Evolutionary conservation across 2,113 vertebrate species (phyloP).

Genomic region (Phoxinus phoxinus): DNA sequence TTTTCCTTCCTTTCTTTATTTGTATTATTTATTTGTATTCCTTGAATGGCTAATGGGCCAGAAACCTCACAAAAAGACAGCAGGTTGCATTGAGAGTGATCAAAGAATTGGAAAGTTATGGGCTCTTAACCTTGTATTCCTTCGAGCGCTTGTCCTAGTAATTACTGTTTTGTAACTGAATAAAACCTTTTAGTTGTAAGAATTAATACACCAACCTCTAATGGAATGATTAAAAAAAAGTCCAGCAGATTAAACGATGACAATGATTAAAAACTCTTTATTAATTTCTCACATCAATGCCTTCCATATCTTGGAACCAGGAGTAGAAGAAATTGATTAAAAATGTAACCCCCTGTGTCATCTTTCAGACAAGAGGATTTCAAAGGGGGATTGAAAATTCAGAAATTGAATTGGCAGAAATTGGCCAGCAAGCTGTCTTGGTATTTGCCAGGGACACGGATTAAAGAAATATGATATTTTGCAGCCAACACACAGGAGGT

Average conservation of each 20-base stretch:
- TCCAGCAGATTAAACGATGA: neutral
- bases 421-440: slow-evolving; percentile 36
- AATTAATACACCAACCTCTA: neutral
- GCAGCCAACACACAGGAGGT: slow-evolving; percentile 31
- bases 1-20: no score
- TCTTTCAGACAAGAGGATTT: slow-evolving; percentile 40
- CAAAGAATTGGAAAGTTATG: neutral
- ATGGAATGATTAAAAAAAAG: slow-evolving; percentile 3
- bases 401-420: slow-evolving; percentile 50
- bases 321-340: slow-evolving; percentile 18
- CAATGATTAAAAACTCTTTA: neutral
- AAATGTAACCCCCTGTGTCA: slow-evolving; percentile 32
- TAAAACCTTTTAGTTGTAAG: slow-evolving; percentile 6
- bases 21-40: no score
- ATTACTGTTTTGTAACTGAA: neutral
- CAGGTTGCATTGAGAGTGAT: neutral
- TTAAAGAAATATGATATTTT: slow-evolving; percentile 46
- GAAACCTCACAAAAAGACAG: neutral
- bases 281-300: neutral
- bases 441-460: slow-evolving; percentile 47
- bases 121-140: neutral
- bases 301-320: neutral
- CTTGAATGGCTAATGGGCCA: neutral
- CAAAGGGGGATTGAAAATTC: no score
- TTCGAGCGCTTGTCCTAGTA: neutral